Conservation (phyloP, 1,140 invertebrate species). For the Leguminivora glycinivorella region DNA sequence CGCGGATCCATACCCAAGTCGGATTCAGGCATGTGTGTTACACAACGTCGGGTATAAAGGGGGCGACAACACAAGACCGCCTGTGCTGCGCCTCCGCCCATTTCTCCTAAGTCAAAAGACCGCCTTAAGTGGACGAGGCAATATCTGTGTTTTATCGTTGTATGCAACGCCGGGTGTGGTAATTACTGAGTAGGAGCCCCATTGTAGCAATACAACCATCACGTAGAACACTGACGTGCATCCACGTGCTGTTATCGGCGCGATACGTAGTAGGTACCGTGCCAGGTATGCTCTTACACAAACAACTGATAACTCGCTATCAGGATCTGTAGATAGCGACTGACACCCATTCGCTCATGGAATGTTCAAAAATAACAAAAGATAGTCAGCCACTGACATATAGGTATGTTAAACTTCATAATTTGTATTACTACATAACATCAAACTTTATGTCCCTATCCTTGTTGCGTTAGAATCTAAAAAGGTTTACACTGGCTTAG, state of each 20-base stretch:
- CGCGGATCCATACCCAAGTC: too few relatives aligned
- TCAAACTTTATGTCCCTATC: too few relatives aligned
- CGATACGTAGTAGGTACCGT: conserved; percentile 36
- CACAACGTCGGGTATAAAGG: too few relatives aligned
- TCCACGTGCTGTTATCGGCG: conserved; percentile 15
- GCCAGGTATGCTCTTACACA: conserved; percentile 35
- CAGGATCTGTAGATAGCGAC: conserved; percentile 37
- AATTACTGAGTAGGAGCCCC: neutral
- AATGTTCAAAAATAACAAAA: conserved; percentile 32
- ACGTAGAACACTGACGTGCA: conserved; percentile 15
- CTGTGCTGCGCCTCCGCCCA: too few relatives aligned
- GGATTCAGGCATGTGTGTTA: too few relatives aligned
- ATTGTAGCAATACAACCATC: neutral
- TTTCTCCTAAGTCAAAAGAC: too few relatives aligned
- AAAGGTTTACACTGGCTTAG: too few relatives aligned
- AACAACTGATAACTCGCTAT: conserved; percentile 45
- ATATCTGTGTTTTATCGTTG: neutral
- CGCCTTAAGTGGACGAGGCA: neutral
- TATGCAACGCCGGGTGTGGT: neutral
- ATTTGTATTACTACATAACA: too few relatives aligned
- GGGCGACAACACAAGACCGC: too few relatives aligned
- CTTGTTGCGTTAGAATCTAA: too few relatives aligned
- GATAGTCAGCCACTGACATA: too few relatives aligned
- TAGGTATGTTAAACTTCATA: too few relatives aligned
- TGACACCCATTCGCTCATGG: conserved; percentile 37